Percentiles rank a stretch among this genome's conserved stretches.
Conservation (phyloP, 2,888 invertebrate species). For the Melanophora roralis region DNA sequence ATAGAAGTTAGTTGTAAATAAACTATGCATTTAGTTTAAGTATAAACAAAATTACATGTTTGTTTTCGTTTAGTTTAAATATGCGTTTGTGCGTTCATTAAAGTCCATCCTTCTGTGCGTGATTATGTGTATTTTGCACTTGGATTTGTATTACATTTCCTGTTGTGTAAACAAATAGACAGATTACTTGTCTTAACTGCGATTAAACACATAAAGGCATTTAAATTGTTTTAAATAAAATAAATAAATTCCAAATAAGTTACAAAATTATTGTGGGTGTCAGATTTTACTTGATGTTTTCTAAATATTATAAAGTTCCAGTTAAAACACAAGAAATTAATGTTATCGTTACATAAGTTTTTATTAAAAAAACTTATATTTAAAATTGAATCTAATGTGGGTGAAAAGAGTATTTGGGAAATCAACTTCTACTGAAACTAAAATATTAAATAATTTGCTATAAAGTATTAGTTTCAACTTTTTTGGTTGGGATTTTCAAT, state of each 20-base stretch:
- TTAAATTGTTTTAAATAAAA: neutral
- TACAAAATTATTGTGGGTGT: too few relatives aligned
- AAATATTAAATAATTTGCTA: too few relatives aligned
- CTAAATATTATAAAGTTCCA: too few relatives aligned
- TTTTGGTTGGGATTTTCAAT: too few relatives aligned
- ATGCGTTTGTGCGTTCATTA: neutral
- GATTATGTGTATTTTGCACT: slow-evolving; percentile 13
- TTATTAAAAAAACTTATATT: too few relatives aligned
- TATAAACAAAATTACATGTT: slow-evolving; percentile 27
- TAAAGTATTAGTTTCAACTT: too few relatives aligned
- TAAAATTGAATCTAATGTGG: too few relatives aligned
- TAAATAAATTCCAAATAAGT: neutral
- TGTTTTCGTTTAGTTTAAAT: slow-evolving; percentile 8
- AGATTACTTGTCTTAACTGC: slow-evolving; percentile 38
- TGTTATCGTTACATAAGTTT: too few relatives aligned
- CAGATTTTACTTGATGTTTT: too few relatives aligned
- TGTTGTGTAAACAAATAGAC: slow-evolving; percentile 11
- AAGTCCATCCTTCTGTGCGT: neutral
- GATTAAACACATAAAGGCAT: slow-evolving; percentile 7
- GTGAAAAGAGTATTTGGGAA: too few relatives aligned
- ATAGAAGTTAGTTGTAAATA: neutral
- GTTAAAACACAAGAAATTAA: too few relatives aligned
- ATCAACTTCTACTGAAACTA: too few relatives aligned
- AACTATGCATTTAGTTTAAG: slow-evolving; percentile 9
- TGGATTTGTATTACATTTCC: neutral